Percentiles rank a stretch among this genome's conserved stretches.
phyloP scores from a whole-genome alignment of 1,140 invertebrate genomes.

The Bemisia tabaci region DNA sequence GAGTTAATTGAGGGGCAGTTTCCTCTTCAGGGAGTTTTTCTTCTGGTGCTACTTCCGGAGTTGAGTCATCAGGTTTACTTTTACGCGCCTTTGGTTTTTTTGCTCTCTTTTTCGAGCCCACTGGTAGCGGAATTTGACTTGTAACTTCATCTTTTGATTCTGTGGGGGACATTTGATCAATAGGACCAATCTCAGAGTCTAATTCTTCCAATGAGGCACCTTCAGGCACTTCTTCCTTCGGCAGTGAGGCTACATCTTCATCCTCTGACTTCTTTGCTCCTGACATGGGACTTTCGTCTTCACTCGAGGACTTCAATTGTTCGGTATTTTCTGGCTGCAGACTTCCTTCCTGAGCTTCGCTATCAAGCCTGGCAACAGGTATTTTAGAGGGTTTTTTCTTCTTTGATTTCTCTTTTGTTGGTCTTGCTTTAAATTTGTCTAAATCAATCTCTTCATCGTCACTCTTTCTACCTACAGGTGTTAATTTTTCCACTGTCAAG shows the following conservation, averaged over 20 bases:
- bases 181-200: background rate
- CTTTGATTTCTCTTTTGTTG: constrained; percentile 6
- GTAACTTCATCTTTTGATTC: background rate
- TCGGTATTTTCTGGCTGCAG: constrained; percentile 3
- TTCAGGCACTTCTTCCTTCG: background rate
- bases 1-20: background rate
- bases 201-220: background rate
- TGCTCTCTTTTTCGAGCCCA: constrained; percentile 21
- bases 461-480: background rate
- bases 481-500: background rate
- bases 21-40: constrained; percentile 12
- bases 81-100: constrained; percentile 6
- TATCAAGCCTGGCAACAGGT: constrained; percentile 19
- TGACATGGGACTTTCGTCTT: background rate
- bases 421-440: background rate
- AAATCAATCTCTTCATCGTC: background rate
- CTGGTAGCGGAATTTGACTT: background rate
- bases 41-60: constrained; percentile 6
- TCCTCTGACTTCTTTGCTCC: background rate
- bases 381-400: constrained; percentile 11
- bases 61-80: constrained; percentile 11
- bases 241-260: background rate
- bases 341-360: constrained; percentile 18
- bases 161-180: background rate
- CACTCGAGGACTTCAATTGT: background rate